Percentiles rank a stretch among this genome's conserved stretches.
phyloP scores from a whole-genome alignment of 2,113 vertebrate species.

The Chamaetylas fuelleborni region DNA sequence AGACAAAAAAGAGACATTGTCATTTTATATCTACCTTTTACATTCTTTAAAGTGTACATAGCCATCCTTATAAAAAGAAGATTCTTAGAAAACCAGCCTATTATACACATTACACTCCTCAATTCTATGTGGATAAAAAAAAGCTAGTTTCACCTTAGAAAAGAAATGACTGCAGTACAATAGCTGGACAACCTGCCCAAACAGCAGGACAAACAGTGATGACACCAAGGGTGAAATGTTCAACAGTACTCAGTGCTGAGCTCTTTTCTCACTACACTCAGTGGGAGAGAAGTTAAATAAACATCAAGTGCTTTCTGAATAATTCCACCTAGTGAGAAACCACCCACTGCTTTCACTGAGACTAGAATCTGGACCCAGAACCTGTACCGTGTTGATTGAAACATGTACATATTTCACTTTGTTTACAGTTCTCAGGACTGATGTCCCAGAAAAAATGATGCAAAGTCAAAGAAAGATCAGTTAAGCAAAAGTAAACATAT shows the following conservation, averaged over 20 bases:
- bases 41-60: not conserved
- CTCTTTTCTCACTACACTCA: not conserved
- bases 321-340: not conserved
- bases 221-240: not conserved
- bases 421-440: not conserved
- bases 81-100: not conserved
- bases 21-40: not conserved
- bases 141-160: not conserved
- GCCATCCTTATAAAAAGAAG: not conserved
- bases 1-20: not conserved
- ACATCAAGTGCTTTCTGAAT: not conserved
- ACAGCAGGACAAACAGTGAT: not conserved
- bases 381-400: not conserved
- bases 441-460: not conserved
- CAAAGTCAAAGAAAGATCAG: conserved; percentile 17
- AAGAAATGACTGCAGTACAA: not conserved
- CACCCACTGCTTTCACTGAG: not conserved
- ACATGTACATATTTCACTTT: not conserved
- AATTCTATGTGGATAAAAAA: not conserved
- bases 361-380: not conserved
- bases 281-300: not conserved
- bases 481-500: not conserved
- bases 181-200: not conserved
- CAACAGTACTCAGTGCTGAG: not conserved
- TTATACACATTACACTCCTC: not conserved